A percentile compares a stretch with the other conserved stretches of the same genome.
Conservation (phyloP, 2,113 vertebrate genomes). For the Trogon melanurus region DNA sequence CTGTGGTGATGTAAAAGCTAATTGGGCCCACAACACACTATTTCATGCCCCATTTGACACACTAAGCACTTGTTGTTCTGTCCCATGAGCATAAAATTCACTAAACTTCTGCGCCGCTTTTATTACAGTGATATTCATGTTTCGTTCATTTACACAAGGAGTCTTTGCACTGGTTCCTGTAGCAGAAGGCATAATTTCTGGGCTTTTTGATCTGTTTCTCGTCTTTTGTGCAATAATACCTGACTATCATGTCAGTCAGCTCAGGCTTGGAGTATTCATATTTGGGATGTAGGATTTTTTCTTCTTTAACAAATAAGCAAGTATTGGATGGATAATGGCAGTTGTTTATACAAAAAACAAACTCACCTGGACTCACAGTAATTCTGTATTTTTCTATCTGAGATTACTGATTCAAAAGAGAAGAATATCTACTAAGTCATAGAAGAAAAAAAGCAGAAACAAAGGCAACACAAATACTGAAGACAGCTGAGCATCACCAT, state of each 20-base stretch:
- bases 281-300: not conserved
- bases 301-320: not conserved
- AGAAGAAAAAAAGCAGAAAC: not conserved
- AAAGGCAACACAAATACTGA: not conserved
- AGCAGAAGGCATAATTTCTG: not conserved
- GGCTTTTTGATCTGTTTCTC: not conserved
- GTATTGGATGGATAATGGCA: not conserved
- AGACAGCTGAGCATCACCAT: not conserved
- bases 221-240: not conserved
- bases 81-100: not conserved
- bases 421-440: not conserved
- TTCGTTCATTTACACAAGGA: not conserved
- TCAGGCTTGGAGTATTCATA: not conserved
- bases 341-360: not conserved
- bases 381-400: not conserved
- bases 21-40: not conserved
- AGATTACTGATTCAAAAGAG: not conserved
- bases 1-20: slow-evolving; percentile 36
- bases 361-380: not conserved
- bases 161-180: not conserved
- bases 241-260: not conserved
- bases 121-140: not conserved
- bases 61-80: slow-evolving; percentile 22
- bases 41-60: slow-evolving; percentile 20
- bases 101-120: not conserved